These are phyloP conservation scores for Notothenia coriiceps DNA, from an alignment of 2,113 vertebrate genomes.

Conservation along the genomic window DNA sequence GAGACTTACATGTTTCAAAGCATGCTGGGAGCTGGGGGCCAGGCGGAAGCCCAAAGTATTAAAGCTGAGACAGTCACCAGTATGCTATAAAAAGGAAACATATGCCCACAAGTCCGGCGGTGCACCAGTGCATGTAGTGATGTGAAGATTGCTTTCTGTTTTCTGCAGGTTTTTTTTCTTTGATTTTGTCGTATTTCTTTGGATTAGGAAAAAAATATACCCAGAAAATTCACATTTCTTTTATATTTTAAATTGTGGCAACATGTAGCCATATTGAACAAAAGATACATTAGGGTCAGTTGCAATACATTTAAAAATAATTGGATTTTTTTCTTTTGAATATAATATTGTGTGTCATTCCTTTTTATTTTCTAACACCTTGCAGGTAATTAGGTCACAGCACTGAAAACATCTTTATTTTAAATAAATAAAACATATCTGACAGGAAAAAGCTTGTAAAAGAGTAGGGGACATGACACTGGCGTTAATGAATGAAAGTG, in stretches of 20 bases:
- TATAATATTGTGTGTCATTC: neutral
- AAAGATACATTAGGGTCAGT: neutral
- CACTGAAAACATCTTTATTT: constrained; percentile 45
- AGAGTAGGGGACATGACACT: constrained; percentile 50
- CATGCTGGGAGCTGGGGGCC: constrained; percentile 86
- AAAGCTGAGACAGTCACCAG: constrained; percentile 82
- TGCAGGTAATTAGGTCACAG: constrained; percentile 59
- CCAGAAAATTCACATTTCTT: neutral
- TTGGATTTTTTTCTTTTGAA: constrained; percentile 16
- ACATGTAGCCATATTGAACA: neutral
- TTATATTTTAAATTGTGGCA: constrained; percentile 1
- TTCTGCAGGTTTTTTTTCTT: constrained; percentile 3
- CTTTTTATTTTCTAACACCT: constrained; percentile 27
- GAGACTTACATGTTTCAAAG: constrained; percentile 88
- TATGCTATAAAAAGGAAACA: constrained; percentile 79
- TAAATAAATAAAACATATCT: constrained; percentile 33
- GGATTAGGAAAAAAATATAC: neutral
- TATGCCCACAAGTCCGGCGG: constrained; percentile 66
- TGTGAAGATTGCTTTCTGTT: neutral
- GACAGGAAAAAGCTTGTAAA: constrained; percentile 57
- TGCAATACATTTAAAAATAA: constrained; percentile 1
- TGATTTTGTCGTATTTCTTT: neutral
- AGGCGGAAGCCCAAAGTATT: constrained; percentile 84
- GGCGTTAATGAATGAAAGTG: constrained; percentile 65
- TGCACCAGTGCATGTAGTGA: constrained; percentile 49